phyloP scores from a whole-genome alignment of 35 echinoderm and acorn worm species.

The Nesometra sesokonis region DNA sequence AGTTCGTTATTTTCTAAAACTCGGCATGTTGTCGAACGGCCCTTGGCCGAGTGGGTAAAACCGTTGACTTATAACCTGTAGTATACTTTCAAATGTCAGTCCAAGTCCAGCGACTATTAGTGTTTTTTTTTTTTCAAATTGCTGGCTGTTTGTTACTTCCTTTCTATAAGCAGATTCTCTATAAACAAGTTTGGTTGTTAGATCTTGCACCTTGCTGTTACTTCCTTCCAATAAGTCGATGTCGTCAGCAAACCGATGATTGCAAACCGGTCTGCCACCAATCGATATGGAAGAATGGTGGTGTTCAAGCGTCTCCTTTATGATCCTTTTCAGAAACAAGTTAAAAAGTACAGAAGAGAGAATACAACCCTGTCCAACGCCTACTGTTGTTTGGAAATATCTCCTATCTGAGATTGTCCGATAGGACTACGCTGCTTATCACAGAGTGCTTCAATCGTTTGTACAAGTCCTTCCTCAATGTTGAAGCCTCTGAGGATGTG shows the following conservation, averaged over 20 bases:
- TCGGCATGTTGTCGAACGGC: too few relatives aligned
- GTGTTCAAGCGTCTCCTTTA: not conserved
- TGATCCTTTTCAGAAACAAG: slow-evolving; percentile 2
- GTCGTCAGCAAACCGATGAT: slow-evolving; percentile 1
- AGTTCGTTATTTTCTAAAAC: too few relatives aligned
- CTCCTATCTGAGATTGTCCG: not conserved
- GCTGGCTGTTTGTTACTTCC: not conserved
- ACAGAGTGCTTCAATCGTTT: not conserved
- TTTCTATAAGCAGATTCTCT: not conserved
- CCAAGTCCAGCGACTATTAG: not conserved
- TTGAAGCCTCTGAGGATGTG: not conserved
- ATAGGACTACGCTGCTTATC: not conserved
- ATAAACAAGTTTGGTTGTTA: not conserved
- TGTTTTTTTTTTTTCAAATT: not conserved
- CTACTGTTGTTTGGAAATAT: slow-evolving; percentile 3
- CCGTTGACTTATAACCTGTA: too few relatives aligned
- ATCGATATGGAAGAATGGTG: not conserved
- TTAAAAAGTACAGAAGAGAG: not conserved
- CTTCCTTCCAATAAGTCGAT: not conserved
- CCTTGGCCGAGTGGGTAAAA: too few relatives aligned
- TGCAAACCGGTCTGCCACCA: not conserved
- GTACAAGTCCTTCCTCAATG: not conserved
- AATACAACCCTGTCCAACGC: slow-evolving; percentile 11
- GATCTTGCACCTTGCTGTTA: not conserved
- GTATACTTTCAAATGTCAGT: too few relatives aligned